Percentiles rank a stretch among this genome's conserved stretches.
Conservation (phyloP, 2,888 invertebrate species). For the Hirtodrosophila trivittata region DNA sequence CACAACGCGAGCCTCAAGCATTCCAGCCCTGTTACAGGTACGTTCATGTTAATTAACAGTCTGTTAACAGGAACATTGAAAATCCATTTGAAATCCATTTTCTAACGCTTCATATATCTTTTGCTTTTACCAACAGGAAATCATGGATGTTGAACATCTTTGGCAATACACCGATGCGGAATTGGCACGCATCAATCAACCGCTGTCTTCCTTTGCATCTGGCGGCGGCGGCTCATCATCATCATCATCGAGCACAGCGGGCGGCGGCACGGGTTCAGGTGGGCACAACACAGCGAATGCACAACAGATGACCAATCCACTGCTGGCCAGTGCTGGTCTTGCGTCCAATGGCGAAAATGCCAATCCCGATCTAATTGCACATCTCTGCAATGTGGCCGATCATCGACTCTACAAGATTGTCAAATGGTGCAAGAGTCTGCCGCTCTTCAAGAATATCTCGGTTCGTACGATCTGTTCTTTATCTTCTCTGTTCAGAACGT, state of each 20-base stretch:
- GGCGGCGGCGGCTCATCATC: slow-evolving; percentile 50
- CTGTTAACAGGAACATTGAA: too few species aligned
- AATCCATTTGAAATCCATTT: too few species aligned
- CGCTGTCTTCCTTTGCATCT: slow-evolving; percentile 78
- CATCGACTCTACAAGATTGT: slow-evolving; percentile 98
- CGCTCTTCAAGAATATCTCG: slow-evolving; percentile 97
- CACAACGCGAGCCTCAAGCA: slow-evolving; percentile 73
- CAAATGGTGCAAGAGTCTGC: slow-evolving; percentile 98
- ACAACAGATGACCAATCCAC: slow-evolving; percentile 85
- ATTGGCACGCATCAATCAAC: slow-evolving; percentile 87
- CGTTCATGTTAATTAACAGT: slow-evolving; percentile 37
- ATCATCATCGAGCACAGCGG: slow-evolving; percentile 44
- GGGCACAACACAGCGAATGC: slow-evolving; percentile 72
- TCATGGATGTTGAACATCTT: slow-evolving; percentile 97
- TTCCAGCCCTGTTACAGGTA: slow-evolving; percentile 89
- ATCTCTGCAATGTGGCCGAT: slow-evolving; percentile 96
- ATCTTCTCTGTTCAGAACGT: too few species aligned
- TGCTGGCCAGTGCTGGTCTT: slow-evolving; percentile 85
- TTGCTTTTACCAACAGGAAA: slow-evolving; percentile 88
- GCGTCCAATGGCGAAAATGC: slow-evolving; percentile 86
- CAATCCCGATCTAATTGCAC: slow-evolving; percentile 93
- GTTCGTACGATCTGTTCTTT: slow-evolving; percentile 85
- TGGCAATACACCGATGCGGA: slow-evolving; percentile 97
- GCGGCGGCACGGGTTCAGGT: slow-evolving; percentile 39
- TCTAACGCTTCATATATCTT: too few species aligned